phyloP scores from a whole-genome alignment of 1,140 invertebrate genomes.

The Macrobrachium nipponense region DNA sequence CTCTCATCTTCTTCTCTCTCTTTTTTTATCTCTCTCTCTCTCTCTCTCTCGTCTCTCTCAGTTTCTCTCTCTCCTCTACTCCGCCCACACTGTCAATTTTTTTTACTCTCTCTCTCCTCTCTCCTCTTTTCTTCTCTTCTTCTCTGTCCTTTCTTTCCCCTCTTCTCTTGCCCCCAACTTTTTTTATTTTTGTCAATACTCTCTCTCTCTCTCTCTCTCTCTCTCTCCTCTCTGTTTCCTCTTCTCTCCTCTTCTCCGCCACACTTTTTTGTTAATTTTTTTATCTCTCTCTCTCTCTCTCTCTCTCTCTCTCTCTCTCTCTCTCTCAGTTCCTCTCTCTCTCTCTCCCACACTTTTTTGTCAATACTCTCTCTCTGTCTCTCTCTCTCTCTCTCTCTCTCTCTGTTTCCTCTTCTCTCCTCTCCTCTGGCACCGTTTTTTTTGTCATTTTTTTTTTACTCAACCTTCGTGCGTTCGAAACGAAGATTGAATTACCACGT shows the following conservation, averaged over 20 bases:
- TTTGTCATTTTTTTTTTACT: neutral
- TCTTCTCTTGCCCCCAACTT: too few relatives aligned
- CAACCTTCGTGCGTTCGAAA: too few relatives aligned
- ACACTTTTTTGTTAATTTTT: too few relatives aligned
- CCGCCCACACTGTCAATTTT: too few relatives aligned
- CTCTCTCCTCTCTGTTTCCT: neutral
- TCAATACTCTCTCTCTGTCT: conserved; percentile 2
- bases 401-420: conserved; percentile 9
- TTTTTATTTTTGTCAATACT: too few relatives aligned
- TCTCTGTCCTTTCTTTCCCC: neutral
- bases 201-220: neutral
- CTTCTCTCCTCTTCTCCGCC: neutral
- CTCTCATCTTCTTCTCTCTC: conserved; percentile 14
- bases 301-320: too few relatives aligned
- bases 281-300: neutral
- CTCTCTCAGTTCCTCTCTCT: neutral
- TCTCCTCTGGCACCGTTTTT: neutral
- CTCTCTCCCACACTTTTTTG: neutral
- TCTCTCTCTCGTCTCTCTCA: conserved; percentile 13
- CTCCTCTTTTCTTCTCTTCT: neutral
- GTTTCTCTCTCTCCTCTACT: too few relatives aligned
- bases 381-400: conserved; percentile 9
- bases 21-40: too few relatives aligned
- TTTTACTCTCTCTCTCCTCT: conserved; percentile 15
- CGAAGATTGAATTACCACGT: too few relatives aligned